These are phyloP conservation scores for Nomia melanderi DNA, from an alignment of 1,140 invertebrate species.

Conservation along the genomic window DNA sequence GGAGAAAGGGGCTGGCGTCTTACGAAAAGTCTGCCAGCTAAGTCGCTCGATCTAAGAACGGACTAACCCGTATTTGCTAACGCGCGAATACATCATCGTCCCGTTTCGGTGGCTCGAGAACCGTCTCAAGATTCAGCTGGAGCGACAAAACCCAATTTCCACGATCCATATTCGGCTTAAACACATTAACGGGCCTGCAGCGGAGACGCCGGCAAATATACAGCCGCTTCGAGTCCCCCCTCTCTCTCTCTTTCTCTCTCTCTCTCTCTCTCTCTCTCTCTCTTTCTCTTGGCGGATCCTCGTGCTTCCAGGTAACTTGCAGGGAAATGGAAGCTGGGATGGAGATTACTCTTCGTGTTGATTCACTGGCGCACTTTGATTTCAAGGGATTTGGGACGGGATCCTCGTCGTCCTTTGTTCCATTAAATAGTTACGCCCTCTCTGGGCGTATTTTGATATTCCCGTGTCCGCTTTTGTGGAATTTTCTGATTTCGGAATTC, in stretches of 20 bases:
- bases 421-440: not conserved
- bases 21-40: constrained; percentile 49
- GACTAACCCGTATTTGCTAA: constrained; percentile 63
- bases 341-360: constrained; percentile 40
- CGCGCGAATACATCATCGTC: constrained; percentile 38
- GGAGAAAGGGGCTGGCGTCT: not conserved
- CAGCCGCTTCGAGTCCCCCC: not conserved
- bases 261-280: not conserved
- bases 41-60: constrained; percentile 43
- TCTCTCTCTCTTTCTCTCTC: not conserved
- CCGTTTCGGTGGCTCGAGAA: not conserved
- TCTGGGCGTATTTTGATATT: too few species aligned
- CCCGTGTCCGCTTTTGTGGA: too few species aligned
- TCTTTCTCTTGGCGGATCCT: not conserved
- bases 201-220: constrained; percentile 34
- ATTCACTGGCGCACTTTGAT: constrained; percentile 25
- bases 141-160: constrained; percentile 64
- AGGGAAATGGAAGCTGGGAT: constrained; percentile 33
- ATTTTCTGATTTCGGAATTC: too few species aligned
- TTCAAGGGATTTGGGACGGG: constrained; percentile 17
- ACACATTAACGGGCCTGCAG: constrained; percentile 57
- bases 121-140: constrained; percentile 47
- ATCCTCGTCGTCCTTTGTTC: not conserved
- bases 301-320: constrained; percentile 3
- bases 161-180: constrained; percentile 63